A percentile compares a stretch with the other conserved stretches of the same genome.
Conservation (phyloP, 2,113 vertebrate species). For the Neomonachus schauinslandi region DNA sequence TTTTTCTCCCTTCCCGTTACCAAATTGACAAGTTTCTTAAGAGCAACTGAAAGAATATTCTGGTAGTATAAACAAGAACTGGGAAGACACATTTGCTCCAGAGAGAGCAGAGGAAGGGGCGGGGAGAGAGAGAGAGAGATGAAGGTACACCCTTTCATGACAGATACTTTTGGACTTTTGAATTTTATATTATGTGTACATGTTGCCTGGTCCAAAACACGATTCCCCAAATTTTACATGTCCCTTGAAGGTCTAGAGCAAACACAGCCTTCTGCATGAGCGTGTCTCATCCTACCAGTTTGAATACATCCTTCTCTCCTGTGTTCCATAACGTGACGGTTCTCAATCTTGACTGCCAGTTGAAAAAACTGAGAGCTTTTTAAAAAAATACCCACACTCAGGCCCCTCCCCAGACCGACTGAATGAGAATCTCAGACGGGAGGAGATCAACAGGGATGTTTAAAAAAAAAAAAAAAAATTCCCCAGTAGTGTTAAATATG, state of each 20-base stretch:
- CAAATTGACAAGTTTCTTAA: background rate
- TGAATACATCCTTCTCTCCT: background rate
- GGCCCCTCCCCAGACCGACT: background rate
- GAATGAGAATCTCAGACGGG: background rate
- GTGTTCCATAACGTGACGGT: background rate
- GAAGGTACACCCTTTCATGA: background rate
- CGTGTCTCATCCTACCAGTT: background rate
- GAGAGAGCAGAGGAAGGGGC: background rate
- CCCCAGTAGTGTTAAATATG: background rate
- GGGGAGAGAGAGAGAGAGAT: background rate
- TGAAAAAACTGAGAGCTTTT: background rate
- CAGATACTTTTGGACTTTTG: background rate
- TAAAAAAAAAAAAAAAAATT: background rate
- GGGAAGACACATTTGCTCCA: background rate
- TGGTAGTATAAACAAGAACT: background rate
- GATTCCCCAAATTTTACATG: background rate
- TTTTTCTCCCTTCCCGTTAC: background rate
- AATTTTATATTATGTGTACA: background rate
- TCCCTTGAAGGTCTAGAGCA: background rate
- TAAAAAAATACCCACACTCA: background rate
- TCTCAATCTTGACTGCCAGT: background rate
- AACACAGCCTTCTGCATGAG: background rate
- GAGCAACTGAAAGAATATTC: background rate
- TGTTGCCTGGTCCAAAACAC: background rate
- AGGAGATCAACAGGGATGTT: background rate